phyloP scores from a whole-genome alignment of 2,113 vertebrate genomes.

The Ia io region DNA sequence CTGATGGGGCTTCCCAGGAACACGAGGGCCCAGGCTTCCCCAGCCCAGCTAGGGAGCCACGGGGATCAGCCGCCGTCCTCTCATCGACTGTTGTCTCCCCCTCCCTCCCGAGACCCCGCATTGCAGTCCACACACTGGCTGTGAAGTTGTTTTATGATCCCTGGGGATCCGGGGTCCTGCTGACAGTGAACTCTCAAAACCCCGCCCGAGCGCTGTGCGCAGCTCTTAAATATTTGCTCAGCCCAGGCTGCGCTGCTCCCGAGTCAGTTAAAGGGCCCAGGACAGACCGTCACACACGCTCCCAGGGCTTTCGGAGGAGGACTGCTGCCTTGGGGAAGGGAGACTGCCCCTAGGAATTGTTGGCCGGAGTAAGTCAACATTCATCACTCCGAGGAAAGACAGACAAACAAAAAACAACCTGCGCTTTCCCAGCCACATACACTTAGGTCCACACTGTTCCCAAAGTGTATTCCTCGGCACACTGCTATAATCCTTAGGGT shows the following conservation, averaged over 20 bases:
- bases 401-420: background rate
- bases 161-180: background rate
- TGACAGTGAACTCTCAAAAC: background rate
- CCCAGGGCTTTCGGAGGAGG: background rate
- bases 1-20: constrained; percentile 61
- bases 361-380: background rate
- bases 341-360: background rate
- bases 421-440: fast-evolving
- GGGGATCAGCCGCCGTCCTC: fast-evolving
- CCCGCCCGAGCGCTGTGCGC: fast-evolving
- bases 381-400: background rate
- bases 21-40: constrained; percentile 43
- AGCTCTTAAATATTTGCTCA: background rate
- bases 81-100: fast-evolving
- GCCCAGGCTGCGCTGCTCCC: background rate
- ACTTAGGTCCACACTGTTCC: fast-evolving
- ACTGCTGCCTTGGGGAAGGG: fast-evolving
- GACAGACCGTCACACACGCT: background rate
- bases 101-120: background rate
- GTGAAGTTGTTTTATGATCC: constrained; percentile 45
- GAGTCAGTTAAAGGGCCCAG: background rate
- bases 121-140: constrained; percentile 50
- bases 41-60: background rate
- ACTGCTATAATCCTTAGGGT: fast-evolving
- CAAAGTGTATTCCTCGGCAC: fast-evolving